These are phyloP conservation scores for Tillus elongatus DNA, from an alignment of 2,888 invertebrate genomes.

Conservation along the genomic window DNA sequence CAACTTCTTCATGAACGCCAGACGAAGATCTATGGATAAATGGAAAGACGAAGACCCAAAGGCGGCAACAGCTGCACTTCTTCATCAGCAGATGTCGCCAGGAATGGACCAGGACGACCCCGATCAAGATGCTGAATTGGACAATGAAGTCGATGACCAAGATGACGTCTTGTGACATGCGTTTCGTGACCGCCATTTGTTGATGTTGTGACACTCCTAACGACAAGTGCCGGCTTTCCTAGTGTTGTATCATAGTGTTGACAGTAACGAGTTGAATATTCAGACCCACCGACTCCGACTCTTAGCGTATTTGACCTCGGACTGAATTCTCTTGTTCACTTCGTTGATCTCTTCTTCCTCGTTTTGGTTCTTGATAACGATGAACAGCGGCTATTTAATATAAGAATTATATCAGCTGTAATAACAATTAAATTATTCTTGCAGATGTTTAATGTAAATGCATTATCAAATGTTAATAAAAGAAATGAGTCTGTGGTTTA, in stretches of 20 bases:
- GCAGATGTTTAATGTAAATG: no score
- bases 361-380: no score
- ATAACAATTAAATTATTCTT: no score
- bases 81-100: slow-evolving; percentile 42
- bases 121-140: slow-evolving; percentile 43
- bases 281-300: slow-evolving; percentile 29
- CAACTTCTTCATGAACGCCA: slow-evolving; percentile 99
- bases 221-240: slow-evolving; percentile 32
- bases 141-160: slow-evolving; percentile 47
- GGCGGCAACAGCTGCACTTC: slow-evolving; percentile 39
- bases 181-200: slow-evolving; percentile 42
- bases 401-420: no score
- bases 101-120: slow-evolving; percentile 41
- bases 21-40: slow-evolving; percentile 93
- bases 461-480: no score
- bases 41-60: slow-evolving; percentile 92
- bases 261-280: no score
- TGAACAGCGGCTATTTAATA: no score
- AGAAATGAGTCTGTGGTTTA: no score
- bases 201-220: slow-evolving; percentile 42
- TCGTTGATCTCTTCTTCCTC: no score
- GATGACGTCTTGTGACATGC: slow-evolving; percentile 51
- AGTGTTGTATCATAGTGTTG: slow-evolving; percentile 32
- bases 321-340: no score
- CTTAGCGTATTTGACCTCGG: no score